phyloP scores from a whole-genome alignment of 1,140 invertebrate genomes.

The Agrilus planipennis region DNA sequence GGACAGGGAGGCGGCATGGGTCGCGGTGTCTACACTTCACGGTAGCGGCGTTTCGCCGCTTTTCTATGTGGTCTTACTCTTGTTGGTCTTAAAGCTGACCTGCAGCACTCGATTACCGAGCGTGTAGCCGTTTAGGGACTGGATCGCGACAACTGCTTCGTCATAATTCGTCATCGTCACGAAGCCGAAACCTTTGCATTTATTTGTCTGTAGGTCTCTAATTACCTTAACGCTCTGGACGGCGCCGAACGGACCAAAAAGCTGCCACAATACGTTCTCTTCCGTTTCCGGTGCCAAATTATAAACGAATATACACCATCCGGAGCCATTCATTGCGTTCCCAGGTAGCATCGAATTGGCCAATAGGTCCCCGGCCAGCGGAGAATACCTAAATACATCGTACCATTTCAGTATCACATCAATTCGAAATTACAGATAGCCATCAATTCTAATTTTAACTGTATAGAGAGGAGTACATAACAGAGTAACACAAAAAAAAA shows the following conservation, averaged over 20 bases:
- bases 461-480: background rate
- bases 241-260: constrained; percentile 98
- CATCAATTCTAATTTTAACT: background rate
- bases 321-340: constrained; percentile 69
- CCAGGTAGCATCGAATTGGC: constrained; percentile 77
- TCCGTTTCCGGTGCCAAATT: constrained; percentile 97
- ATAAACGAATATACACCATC: constrained; percentile 99
- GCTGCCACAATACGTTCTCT: constrained; percentile 96
- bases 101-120: constrained; percentile 94
- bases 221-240: constrained; percentile 98
- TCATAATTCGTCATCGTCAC: constrained; percentile 99
- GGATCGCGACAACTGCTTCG: constrained; percentile 93
- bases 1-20: too few relatives aligned
- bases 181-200: constrained; percentile 99
- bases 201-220: constrained; percentile 93
- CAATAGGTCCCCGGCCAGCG: constrained; percentile 82
- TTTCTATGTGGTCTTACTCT: constrained; percentile 75
- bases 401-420: background rate
- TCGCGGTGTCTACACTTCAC: too few relatives aligned
- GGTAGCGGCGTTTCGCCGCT: background rate
- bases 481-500: background rate
- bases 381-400: constrained; percentile 67
- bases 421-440: background rate
- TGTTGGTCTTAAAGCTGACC: constrained; percentile 96
- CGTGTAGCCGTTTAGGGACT: constrained; percentile 94